Percentiles rank a stretch among this genome's conserved stretches.
These are phyloP conservation scores for Camponotus floridanus DNA, from an alignment of 1,140 invertebrate species.

Conservation along the genomic window DNA sequence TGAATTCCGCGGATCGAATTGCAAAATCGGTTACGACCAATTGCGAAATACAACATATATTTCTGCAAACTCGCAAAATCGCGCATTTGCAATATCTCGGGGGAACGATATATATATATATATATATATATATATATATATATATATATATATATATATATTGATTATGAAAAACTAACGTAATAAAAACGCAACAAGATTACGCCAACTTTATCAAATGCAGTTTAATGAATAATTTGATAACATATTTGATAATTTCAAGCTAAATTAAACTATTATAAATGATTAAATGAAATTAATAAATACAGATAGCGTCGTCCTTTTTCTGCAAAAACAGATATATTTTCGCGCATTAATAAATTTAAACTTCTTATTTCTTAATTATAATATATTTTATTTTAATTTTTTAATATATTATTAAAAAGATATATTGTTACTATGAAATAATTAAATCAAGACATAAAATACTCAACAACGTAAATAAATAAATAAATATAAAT, in stretches of 20 bases:
- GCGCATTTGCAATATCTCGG: background rate
- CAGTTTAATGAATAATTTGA: background rate
- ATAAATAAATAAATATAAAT: too few species aligned
- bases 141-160: too few species aligned
- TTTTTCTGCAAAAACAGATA: background rate
- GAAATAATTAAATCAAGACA: background rate
- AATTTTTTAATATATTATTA: too few species aligned
- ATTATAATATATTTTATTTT: too few species aligned
- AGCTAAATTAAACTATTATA: background rate
- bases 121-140: too few species aligned
- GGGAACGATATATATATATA: too few species aligned
- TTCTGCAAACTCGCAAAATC: conserved; percentile 28
- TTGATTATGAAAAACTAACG: background rate
- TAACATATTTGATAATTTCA: background rate
- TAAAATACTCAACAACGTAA: background rate
- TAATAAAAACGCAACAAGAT: background rate
- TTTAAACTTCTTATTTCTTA: too few species aligned
- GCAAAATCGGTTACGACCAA: conserved; percentile 7
- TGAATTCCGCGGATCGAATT: background rate
- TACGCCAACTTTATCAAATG: background rate
- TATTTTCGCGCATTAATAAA: background rate
- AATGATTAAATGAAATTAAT: background rate
- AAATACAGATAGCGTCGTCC: background rate
- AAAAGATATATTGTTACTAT: too few species aligned
- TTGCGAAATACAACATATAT: conserved; percentile 5